Evolutionary conservation across 1,140 invertebrate species (phyloP), one percentile per base, ranked within the genome.

Genomic region (Latrodectus geometricus): DNA sequence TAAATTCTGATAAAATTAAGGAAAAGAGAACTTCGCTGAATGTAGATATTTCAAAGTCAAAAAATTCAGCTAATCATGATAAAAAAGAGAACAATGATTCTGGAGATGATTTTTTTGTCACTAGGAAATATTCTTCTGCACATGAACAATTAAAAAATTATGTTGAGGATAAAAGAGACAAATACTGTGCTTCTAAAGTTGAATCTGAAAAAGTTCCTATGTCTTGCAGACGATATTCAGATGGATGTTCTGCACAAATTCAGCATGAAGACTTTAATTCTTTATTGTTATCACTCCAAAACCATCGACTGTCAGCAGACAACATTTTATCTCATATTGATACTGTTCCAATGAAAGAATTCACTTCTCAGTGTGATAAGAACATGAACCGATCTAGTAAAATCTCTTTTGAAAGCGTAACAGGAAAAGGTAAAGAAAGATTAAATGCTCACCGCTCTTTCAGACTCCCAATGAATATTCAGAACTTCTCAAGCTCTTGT

Each of bases 401-500:
- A 35, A 35, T 1, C 5, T 35, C 35, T 35, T 35, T 35, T 35
- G 35, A 35, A 35, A 48, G 68, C 23, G 17, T 12, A 69, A 23
- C 77, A 20, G 15, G 8, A 66, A 68, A 14, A 8, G 5, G 61
- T 8, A 61, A 61, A 17, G 17, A 61, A 61, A 61, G 54, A 17
- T 17, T 17, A 61, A 61, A 8, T n/a, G 17, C 74, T 86, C 88
- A 15, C 88, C 87, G n/a, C 93, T 93, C 89, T 93, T 93, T 87
- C 92, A 92, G 65, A 88, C 87, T 87, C 84, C 89, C 80, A 77
- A 81, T 54, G 15, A 84, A 78, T 35, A 76, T 78, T 21, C 69
- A 78, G 50, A 73, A 68, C n/a, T 69, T 65, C 72, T 89, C 90
- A 54, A 91, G 90, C 73, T 91, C 90, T 23, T 90, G 89, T 89